phyloP scores from a whole-genome alignment of 2,797 vertebrate species.

The Tiaroga cobitis region DNA sequence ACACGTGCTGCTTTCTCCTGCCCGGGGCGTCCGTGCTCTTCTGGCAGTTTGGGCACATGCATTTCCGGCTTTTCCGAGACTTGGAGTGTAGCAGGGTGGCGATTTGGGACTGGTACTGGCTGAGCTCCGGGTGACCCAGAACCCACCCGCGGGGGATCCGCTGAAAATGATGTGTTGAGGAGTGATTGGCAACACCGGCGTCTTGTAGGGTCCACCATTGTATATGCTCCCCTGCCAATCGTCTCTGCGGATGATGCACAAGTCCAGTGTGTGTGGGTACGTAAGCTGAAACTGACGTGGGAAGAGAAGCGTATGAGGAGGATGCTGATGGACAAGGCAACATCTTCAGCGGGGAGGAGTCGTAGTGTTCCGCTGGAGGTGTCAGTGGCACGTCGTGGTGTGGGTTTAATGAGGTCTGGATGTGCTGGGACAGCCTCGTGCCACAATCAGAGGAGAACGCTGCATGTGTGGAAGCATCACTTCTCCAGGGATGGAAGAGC shows the following conservation, averaged over 20 bases:
- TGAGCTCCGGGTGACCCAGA: slow-evolving; percentile 91
- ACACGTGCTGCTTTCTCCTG: slow-evolving; percentile 94
- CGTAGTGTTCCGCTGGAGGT: slow-evolving; percentile 92
- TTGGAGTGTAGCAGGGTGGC: slow-evolving; percentile 92
- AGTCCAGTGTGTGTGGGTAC: slow-evolving; percentile 88
- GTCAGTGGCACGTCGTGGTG: slow-evolving; percentile 93
- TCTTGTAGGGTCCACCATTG: slow-evolving; percentile 90
- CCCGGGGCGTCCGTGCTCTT: slow-evolving; percentile 90
- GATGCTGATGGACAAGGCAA: slow-evolving; percentile 83
- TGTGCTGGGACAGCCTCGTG: slow-evolving; percentile 76
- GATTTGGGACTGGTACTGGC: slow-evolving; percentile 95
- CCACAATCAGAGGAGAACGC: slow-evolving; percentile 67
- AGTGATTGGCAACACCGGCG: slow-evolving; percentile 74
- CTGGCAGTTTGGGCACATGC: slow-evolving; percentile 95
- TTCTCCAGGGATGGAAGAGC: slow-evolving; percentile 94
- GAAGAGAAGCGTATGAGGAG: slow-evolving; percentile 69
- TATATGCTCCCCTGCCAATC: slow-evolving; percentile 90
- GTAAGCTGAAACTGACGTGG: slow-evolving; percentile 78
- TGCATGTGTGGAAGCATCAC: slow-evolving; percentile 84
- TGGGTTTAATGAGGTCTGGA: slow-evolving; percentile 86
- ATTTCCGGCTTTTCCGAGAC: slow-evolving; percentile 92
- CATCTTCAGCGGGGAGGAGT: slow-evolving; percentile 96
- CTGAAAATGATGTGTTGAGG: slow-evolving; percentile 78
- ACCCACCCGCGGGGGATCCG: slow-evolving; percentile 86
- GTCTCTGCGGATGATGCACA: slow-evolving; percentile 85